phyloP scores from a whole-genome alignment of 2,113 vertebrate genomes.

The Lepidothrix coronata region DNA sequence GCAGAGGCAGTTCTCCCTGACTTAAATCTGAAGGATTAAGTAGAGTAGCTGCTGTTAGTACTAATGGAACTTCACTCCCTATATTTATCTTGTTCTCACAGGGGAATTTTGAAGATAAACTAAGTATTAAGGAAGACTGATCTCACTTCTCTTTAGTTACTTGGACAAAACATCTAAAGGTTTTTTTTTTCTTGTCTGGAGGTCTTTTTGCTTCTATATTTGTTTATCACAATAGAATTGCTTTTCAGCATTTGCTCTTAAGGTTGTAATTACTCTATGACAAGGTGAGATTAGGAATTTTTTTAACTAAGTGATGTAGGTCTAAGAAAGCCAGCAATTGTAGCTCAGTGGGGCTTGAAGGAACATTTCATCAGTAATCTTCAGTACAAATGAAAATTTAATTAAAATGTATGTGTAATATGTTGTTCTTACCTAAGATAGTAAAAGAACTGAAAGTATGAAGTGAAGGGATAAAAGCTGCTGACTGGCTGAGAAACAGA shows the following conservation, averaged over 20 bases:
- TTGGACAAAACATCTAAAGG: neutral
- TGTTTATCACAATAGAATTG: neutral
- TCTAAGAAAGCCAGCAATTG: neutral
- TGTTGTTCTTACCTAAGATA: neutral
- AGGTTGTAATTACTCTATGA: neutral
- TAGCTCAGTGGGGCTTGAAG: neutral
- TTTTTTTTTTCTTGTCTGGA: neutral
- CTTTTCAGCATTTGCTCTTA: neutral
- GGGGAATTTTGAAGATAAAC: neutral
- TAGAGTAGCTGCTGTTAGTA: neutral
- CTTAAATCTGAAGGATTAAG: slow-evolving; percentile 3
- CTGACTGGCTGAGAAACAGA: neutral
- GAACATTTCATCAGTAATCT: neutral
- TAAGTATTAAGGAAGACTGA: neutral
- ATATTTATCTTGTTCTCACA: neutral
- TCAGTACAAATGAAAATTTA: neutral
- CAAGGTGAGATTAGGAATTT: neutral
- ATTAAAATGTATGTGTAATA: neutral
- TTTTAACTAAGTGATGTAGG: neutral
- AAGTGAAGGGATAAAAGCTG: neutral
- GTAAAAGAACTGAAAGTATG: neutral
- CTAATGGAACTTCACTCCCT: neutral
- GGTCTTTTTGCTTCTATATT: neutral
- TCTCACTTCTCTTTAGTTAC: neutral
- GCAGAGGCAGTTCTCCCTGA: neutral